Conservation (phyloP, 2,113 vertebrate species). For the Ceratotherium simum region DNA sequence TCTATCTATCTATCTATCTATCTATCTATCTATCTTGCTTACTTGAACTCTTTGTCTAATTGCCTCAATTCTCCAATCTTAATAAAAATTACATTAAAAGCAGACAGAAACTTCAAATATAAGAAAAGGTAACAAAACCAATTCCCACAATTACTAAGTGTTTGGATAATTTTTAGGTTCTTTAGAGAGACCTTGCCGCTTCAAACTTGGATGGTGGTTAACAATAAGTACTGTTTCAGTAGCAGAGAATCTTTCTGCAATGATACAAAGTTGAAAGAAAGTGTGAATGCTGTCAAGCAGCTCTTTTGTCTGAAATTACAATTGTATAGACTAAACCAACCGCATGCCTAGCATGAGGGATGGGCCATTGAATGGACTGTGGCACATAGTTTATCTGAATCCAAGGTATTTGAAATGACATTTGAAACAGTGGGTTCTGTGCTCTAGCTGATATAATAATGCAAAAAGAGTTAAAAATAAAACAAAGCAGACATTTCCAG, state of each 20-base stretch:
- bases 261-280: conserved; percentile 20
- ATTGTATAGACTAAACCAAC: conserved; percentile 13
- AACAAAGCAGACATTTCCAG: neutral
- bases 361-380: neutral
- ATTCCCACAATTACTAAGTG: neutral
- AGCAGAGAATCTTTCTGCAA: conserved; percentile 30
- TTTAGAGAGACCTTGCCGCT: neutral
- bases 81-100: conserved; percentile 43
- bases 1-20: neutral
- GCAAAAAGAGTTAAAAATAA: neutral
- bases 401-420: conserved; percentile 31
- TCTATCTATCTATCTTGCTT: neutral
- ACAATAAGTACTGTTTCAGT: conserved; percentile 51
- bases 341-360: neutral
- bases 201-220: conserved; percentile 25
- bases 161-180: neutral
- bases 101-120: neutral
- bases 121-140: neutral
- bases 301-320: conserved; percentile 61
- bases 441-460: neutral
- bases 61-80: neutral
- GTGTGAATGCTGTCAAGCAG: conserved; percentile 13
- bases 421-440: neutral
- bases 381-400: conserved; percentile 13
- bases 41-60: neutral